Percentiles rank a stretch among this genome's conserved stretches.
Evolutionary conservation across 2,797 vertebrate species (phyloP).

Genomic region (Bufotes viridis): DNA sequence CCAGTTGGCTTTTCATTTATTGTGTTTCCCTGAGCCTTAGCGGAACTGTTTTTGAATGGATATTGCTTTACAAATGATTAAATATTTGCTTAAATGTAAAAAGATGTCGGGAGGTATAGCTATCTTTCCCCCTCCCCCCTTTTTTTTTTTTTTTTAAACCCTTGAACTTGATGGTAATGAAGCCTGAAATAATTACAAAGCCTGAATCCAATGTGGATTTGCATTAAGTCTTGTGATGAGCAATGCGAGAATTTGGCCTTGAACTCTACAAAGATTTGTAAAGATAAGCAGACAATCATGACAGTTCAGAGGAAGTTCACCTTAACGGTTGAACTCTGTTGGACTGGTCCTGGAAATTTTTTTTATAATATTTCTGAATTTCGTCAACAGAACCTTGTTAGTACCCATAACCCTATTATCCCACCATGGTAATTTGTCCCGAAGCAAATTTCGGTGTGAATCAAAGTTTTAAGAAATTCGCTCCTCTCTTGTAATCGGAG

Average conservation of each 20-base stretch:
- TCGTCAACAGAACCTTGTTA: neutral
- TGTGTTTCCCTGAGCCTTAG: conserved; percentile 36
- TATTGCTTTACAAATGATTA: conserved; percentile 33
- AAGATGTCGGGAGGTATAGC: conserved; percentile 14
- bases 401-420: too few species aligned
- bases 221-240: conserved; percentile 64
- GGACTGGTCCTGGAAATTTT: neutral
- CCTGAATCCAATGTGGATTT: conserved; percentile 63
- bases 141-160: neutral
- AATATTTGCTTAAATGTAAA: conserved; percentile 55
- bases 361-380: neutral
- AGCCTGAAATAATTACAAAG: conserved; percentile 50
- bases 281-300: neutral
- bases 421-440: too few species aligned
- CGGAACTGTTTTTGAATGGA: conserved; percentile 41
- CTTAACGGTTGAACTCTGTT: neutral
- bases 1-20: conserved; percentile 18
- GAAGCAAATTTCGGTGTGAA: too few species aligned
- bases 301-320: neutral
- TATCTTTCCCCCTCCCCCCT: neutral
- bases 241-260: conserved; percentile 23
- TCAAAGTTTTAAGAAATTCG: too few species aligned
- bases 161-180: conserved; percentile 52
- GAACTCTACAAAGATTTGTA: conserved; percentile 25
- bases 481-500: too few species aligned